Conservation (phyloP, 2,888 invertebrate genomes). For the Polydrusus tereticollis region DNA sequence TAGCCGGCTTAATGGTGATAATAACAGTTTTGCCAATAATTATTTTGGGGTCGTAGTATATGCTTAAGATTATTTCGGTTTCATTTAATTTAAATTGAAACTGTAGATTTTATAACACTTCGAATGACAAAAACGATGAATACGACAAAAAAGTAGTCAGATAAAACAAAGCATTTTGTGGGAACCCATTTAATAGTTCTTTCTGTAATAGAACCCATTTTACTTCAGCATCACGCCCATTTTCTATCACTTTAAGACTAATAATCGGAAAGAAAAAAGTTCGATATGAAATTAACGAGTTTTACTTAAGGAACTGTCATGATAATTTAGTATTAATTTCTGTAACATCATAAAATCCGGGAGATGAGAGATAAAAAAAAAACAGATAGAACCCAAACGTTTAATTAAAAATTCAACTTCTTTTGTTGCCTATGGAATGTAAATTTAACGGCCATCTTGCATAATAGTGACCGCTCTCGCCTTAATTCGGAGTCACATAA, state of each 20-base stretch:
- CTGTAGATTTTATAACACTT: too few relatives aligned
- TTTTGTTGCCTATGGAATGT: conserved; percentile 44
- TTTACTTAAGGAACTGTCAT: conserved; percentile 29
- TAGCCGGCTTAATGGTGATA: too few relatives aligned
- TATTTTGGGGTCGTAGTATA: too few relatives aligned
- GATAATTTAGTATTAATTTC: conserved; percentile 42
- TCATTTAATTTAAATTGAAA: too few relatives aligned
- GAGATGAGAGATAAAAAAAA: conserved; percentile 23
- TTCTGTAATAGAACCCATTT: conserved; percentile 1
- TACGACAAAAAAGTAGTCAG: too few relatives aligned
- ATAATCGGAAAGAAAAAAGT: not conserved
- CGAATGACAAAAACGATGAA: too few relatives aligned
- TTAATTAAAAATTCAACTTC: conserved; percentile 45
- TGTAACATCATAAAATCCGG: conserved; percentile 31
- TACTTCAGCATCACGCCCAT: not conserved
- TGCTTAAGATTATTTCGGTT: too few relatives aligned
- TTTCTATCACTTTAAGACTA: not conserved
- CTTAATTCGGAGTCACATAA: conserved; percentile 44
- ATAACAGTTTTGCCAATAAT: too few relatives aligned
- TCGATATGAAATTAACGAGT: conserved; percentile 12
- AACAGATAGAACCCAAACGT: conserved; percentile 28
- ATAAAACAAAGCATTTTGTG: too few relatives aligned
- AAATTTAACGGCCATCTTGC: conserved; percentile 45
- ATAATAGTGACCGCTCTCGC: conserved; percentile 44
- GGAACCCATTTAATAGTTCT: not conserved